Evolutionary conservation across 2,797 vertebrate genomes (phyloP).

Genomic region (Ctenopoma multispine): DNA sequence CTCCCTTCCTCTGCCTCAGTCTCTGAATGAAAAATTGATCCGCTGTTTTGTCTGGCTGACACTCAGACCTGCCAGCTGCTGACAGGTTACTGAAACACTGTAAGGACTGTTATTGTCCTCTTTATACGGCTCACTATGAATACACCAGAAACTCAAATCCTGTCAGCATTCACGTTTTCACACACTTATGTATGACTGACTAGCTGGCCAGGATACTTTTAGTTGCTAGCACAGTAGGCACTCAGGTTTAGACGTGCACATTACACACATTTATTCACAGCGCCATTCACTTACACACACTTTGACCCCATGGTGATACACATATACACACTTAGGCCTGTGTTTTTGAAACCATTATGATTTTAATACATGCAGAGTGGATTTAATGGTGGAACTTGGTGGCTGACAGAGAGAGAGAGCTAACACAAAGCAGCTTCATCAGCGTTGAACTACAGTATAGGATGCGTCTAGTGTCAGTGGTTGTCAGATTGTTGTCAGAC

Average conservation of each 20-base stretch:
- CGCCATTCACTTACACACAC: slow-evolving; percentile 13
- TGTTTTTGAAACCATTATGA: slow-evolving; percentile 16
- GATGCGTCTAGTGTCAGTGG: neutral
- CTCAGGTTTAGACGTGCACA: slow-evolving; percentile 35
- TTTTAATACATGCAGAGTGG: slow-evolving; percentile 14
- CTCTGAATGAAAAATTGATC: slow-evolving; percentile 65
- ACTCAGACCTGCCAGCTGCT: slow-evolving; percentile 63
- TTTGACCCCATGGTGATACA: slow-evolving; percentile 14
- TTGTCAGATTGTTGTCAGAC: slow-evolving; percentile 22
- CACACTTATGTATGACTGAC: slow-evolving; percentile 35
- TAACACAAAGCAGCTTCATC: slow-evolving; percentile 2
- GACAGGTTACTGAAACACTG: slow-evolving; percentile 68
- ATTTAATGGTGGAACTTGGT: slow-evolving; percentile 21
- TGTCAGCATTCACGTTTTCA: slow-evolving; percentile 50
- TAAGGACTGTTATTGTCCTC: slow-evolving; percentile 64
- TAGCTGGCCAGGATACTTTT: slow-evolving; percentile 28
- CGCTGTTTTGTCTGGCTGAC: slow-evolving; percentile 70
- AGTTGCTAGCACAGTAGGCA: slow-evolving; percentile 29
- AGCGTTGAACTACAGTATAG: neutral
- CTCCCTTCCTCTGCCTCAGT: slow-evolving; percentile 48
- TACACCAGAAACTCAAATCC: slow-evolving; percentile 52
- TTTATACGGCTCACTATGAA: slow-evolving; percentile 41
- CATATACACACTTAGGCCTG: slow-evolving; percentile 1
- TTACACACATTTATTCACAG: slow-evolving; percentile 26
- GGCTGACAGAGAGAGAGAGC: slow-evolving; percentile 10